Percentiles rank a stretch among this genome's conserved stretches.
Evolutionary conservation across 2,797 vertebrate species (phyloP).

Genomic region (Chelon labrosus): DNA sequence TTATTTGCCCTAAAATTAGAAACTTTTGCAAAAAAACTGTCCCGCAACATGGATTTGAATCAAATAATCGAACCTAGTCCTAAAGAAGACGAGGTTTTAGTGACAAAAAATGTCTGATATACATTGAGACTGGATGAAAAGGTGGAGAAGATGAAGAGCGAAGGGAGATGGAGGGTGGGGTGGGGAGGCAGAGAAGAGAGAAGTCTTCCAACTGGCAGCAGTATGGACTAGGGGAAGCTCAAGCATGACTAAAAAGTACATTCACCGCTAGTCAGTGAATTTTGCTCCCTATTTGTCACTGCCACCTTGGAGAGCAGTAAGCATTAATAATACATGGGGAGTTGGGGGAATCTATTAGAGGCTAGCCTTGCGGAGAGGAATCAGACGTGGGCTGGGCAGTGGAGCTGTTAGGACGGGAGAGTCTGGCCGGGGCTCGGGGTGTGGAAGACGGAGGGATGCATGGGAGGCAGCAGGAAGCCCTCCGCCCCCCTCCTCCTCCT

Average conservation of each 20-base stretch:
- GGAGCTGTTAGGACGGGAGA: slow-evolving; percentile 79
- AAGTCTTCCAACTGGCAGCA: slow-evolving; percentile 89
- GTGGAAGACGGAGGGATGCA: slow-evolving; percentile 45
- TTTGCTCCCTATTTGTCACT: slow-evolving; percentile 98
- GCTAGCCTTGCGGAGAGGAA: slow-evolving; percentile 93
- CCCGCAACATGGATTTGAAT: no score
- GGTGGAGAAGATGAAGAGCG: slow-evolving; percentile 9
- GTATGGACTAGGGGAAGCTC: slow-evolving; percentile 93
- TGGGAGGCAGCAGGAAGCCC: slow-evolving; percentile 1
- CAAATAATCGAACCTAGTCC: no score
- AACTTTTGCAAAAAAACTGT: no score
- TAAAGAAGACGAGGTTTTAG: no score
- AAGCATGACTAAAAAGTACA: slow-evolving; percentile 99
- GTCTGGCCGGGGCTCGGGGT: slow-evolving; percentile 29
- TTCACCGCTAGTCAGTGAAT: slow-evolving; percentile 97
- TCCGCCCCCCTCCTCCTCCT: neutral
- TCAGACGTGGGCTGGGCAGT: slow-evolving; percentile 87
- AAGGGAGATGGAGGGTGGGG: slow-evolving; percentile 41
- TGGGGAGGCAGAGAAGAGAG: slow-evolving; percentile 68
- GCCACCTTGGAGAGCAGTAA: slow-evolving; percentile 95
- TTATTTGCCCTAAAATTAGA: no score
- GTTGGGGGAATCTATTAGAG: slow-evolving; percentile 96
- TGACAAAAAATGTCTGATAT: no score
- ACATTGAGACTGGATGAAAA: slow-evolving; percentile 27
- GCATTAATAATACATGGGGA: slow-evolving; percentile 99